Percentiles rank a stretch among this genome's conserved stretches.
These are phyloP conservation scores for Sesamia nonagrioides DNA, from an alignment of 1,140 invertebrate species.

Conservation along the genomic window DNA sequence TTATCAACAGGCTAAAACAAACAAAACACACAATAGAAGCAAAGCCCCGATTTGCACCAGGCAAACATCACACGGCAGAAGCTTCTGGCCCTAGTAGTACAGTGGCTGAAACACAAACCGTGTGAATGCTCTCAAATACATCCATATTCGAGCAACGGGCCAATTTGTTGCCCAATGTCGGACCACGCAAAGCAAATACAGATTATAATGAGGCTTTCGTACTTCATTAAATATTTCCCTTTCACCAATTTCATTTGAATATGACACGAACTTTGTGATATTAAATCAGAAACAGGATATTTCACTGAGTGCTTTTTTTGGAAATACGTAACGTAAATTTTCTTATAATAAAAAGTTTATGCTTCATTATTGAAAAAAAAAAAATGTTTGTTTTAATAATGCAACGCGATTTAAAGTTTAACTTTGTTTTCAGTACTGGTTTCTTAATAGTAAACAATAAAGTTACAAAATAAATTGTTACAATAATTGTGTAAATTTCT, in stretches of 20 bases:
- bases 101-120: conserved; percentile 2
- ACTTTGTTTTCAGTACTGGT: too few species aligned
- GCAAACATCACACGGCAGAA: not conserved
- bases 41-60: not conserved
- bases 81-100: too few species aligned
- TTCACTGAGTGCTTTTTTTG: not conserved
- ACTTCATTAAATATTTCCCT: conserved; percentile 23
- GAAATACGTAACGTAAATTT: not conserved
- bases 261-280: not conserved
- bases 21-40: not conserved
- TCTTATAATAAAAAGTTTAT: not conserved
- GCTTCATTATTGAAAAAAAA: not conserved
- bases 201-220: conserved; percentile 28
- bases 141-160: not conserved
- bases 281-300: conserved; percentile 2
- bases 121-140: not conserved
- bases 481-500: not conserved
- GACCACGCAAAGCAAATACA: not conserved
- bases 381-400: not conserved
- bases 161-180: conserved; percentile 54
- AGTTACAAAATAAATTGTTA: not conserved
- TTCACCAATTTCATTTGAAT: conserved; percentile 10
- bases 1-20: not conserved
- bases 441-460: too few species aligned
- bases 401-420: not conserved